Evolutionary conservation across 2,797 vertebrate genomes (phyloP).

Genomic region (Chiroxiphia lanceolata): DNA sequence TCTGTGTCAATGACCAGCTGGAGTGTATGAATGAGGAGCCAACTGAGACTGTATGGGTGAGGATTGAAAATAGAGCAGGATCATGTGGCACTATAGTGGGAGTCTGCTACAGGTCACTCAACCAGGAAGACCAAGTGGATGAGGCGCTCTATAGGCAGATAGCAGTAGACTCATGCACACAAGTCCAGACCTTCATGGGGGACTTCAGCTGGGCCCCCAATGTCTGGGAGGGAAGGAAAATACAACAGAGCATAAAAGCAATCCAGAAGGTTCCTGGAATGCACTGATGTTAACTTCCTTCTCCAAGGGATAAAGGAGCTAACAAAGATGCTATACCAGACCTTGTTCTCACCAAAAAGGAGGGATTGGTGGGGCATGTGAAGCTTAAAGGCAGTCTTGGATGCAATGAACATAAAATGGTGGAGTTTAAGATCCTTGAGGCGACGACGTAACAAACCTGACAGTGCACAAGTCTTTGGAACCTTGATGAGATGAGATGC

Average conservation of each 20-base stretch:
- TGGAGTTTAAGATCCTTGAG: neutral
- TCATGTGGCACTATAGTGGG: neutral
- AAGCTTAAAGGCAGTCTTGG: neutral
- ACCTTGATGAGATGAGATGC: neutral
- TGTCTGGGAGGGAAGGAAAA: neutral
- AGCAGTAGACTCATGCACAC: neutral
- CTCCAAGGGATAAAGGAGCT: neutral
- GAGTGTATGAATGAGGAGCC: neutral
- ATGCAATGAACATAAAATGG: neutral
- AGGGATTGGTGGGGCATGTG: neutral
- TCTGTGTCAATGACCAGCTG: neutral
- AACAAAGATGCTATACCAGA: neutral
- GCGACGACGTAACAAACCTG: neutral
- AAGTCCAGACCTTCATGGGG: neutral
- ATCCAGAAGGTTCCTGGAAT: neutral
- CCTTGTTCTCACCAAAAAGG: neutral
- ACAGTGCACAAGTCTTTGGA: neutral
- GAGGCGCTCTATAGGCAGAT: neutral
- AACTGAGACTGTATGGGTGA: neutral
- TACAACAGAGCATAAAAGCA: neutral
- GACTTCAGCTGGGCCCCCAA: neutral
- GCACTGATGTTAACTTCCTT: neutral
- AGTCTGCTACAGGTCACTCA: neutral
- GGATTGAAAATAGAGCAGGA: neutral
- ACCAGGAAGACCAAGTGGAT: too few species aligned